phyloP scores from a whole-genome alignment of 2,113 vertebrate genomes.

The Poeciliopsis turrubarensis region DNA sequence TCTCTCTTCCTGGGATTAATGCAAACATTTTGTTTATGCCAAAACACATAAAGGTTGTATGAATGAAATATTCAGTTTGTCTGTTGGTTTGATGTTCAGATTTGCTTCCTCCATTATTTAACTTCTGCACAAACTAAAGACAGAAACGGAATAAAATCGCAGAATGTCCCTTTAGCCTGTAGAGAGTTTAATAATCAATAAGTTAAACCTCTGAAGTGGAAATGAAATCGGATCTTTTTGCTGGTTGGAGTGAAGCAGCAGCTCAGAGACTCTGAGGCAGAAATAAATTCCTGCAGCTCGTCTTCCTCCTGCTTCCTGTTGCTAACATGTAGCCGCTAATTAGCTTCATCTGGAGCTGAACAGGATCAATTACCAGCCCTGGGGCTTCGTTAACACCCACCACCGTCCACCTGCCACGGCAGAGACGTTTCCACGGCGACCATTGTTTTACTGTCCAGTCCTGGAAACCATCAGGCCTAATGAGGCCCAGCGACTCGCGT shows the following conservation, averaged over 20 bases:
- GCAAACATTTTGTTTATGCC: too few relatives aligned
- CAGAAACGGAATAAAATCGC: too few relatives aligned
- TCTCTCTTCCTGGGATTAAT: too few relatives aligned
- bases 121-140: too few relatives aligned
- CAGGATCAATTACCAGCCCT: slow-evolving; percentile 4
- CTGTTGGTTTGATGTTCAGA: too few relatives aligned
- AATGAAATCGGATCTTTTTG: neutral
- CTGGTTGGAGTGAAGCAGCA: neutral
- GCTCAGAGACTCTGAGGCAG: neutral
- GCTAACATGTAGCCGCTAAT: slow-evolving; percentile 34
- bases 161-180: neutral
- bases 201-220: neutral
- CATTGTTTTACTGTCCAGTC: slow-evolving; percentile 9
- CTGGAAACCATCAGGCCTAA: slow-evolving; percentile 49
- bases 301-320: neutral
- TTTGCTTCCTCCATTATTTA: too few relatives aligned
- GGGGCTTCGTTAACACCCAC: slow-evolving; percentile 4
- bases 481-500: slow-evolving; percentile 22
- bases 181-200: neutral
- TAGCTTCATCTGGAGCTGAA: slow-evolving; percentile 10
- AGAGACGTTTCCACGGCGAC: slow-evolving; percentile 3
- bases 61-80: too few relatives aligned
- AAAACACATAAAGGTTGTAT: too few relatives aligned
- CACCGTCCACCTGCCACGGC: slow-evolving; percentile 21
- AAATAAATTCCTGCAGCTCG: neutral